Base-by-base conservation (phyloP, 1,140 invertebrate genomes). In the Drosophila tristis region DNA sequence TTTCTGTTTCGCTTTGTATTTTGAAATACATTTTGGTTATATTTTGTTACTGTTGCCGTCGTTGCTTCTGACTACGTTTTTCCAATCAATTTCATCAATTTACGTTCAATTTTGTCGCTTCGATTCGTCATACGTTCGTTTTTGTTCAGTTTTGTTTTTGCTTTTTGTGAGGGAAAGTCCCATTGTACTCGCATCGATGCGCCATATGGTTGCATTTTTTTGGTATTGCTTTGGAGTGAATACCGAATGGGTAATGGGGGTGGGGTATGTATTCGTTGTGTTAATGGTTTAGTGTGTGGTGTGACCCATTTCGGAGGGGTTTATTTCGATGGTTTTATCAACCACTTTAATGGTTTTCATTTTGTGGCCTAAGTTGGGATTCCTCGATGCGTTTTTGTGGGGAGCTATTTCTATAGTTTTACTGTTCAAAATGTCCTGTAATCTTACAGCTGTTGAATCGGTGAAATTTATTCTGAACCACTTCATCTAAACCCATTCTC, bases 61-160 rank as follows among this genome's bases (percentile, higher is more conserved):
- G 29, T 39, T 62, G 20, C 26, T 59, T 39, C 59, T 58, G 59
- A 53, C 42, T 82, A 82, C 79, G 74, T 82, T 82, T 82, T 82
- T 78, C 79, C 79, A 82, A 78, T 82, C 79, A 78, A 82, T 82
- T 82, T 82, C 70, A 82, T 70, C 60, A 78, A 82, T 82, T 82
- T 78, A 70, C 60, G 63, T 74, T 55, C 63, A 78, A 76, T 74
- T 82, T 60, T 68, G 59, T 79, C 48, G 50, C 20, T 39, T 50
- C 53, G 59, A 48, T 68, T 58, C 45, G 54, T 72, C 43, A 74
- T 43, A n/a, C 20, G 44, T 51, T 68, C 39, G 56, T 20, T 56
- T 72, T 64, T 42, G 50, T 53, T 64, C 43, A n/a, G 20, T 31
- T 54, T 64, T 74, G 20, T 23, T 31, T 60, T 47, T 53, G 57